phyloP scores from a whole-genome alignment of 2,113 vertebrate species.

The Paramisgurnus dabryanus region DNA sequence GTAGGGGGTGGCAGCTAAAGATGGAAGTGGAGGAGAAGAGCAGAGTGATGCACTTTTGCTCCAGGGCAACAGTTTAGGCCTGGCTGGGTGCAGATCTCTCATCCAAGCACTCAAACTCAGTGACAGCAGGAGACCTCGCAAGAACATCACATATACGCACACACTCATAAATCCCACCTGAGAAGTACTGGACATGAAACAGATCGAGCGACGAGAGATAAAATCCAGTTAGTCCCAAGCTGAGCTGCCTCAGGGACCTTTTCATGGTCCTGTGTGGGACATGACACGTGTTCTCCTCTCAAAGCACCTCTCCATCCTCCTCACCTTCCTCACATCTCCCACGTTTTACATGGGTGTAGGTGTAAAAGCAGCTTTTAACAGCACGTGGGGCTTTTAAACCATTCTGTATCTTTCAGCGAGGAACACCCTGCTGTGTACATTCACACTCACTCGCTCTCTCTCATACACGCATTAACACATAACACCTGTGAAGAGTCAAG shows the following conservation, averaged over 20 bases:
- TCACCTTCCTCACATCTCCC: slow-evolving; percentile 21
- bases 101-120: not conserved
- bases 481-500: slow-evolving; percentile 32
- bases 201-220: not conserved
- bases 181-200: not conserved
- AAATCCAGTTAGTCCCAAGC: slow-evolving; percentile 28
- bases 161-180: not conserved
- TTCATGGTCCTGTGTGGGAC: slow-evolving; percentile 5
- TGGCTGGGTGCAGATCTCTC: slow-evolving; percentile 4
- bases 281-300: slow-evolving; percentile 21
- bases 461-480: slow-evolving; percentile 12
- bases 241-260: not conserved
- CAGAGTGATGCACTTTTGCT: not conserved
- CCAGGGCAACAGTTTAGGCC: slow-evolving; percentile 2
- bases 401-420: slow-evolving; percentile 42
- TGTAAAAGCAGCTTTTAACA: slow-evolving; percentile 50
- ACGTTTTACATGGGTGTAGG: slow-evolving; percentile 34
- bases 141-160: not conserved
- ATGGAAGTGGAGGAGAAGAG: not conserved
- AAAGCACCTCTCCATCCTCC: slow-evolving; percentile 40
- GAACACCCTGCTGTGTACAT: slow-evolving; percentile 58
- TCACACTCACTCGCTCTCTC: slow-evolving; percentile 26
- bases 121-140: not conserved
- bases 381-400: slow-evolving; percentile 46
- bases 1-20: not conserved